Base-by-base conservation (phyloP, 2,113 vertebrate genomes). In the Hippocampus mohnikei region DNA sequence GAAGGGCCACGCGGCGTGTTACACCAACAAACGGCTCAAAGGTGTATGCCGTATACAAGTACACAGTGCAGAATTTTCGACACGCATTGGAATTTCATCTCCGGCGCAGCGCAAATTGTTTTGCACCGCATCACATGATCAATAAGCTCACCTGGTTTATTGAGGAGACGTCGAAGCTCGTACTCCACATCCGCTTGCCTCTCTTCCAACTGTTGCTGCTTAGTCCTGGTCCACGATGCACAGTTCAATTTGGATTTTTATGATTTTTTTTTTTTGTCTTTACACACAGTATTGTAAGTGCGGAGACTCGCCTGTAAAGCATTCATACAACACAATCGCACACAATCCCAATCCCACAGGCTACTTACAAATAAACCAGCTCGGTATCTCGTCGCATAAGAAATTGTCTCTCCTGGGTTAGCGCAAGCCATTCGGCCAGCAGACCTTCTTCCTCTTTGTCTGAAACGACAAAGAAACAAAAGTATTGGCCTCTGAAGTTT, bases 131-230 rank as follows among this genome's bases (percentile, higher is more conserved):
- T 37, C 5, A 7, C 33, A 7, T 6, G 33, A 37, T 1, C 2
- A 10, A 44, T 13, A 62, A 7, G 64, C 74, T 84, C 80, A 96
- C 96, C 96, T 12, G 96, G 95, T 88, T 95, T 98, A 74, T 95
- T 96, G 67, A 98, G 93, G 33, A 98, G 93, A 84, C 96, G 94
- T 3, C 96, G 88, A 48, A 98, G 88, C 68, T 95, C 91, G 0
- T 93, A 97, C 68, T 98, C 96, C 71, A 98, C 95, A 0, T 98
- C 96, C 0, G 94, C 94, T 83, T 98, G 96, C 11, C 92, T 93
- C 85, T 95, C 94, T 82, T 98, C 96, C 73, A 98, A 86, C 72
- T 89, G 92, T 86, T 95, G 94, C 90, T 98, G 96, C 88, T 95
- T 96, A 62, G 91, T 92, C 73, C 96, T 98, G 66, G 3, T 40